Conservation (phyloP, 2,113 vertebrate genomes). For the Vulpes ferrilata region DNA sequence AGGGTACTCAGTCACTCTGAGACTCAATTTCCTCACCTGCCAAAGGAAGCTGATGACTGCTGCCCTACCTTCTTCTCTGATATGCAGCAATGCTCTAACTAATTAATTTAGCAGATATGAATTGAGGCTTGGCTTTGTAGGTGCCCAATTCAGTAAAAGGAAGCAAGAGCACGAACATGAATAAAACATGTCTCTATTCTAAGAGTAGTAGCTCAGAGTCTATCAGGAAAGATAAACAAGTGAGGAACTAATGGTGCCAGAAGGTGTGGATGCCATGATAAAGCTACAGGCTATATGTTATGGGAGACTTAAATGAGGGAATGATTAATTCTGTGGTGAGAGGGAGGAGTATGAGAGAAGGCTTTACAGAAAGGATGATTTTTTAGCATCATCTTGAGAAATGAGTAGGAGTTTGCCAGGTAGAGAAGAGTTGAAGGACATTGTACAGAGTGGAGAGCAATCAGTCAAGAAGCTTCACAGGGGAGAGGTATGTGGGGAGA, state of each 20-base stretch:
- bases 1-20: neutral
- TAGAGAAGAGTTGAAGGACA: conserved; percentile 30
- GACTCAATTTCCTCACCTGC: conserved; percentile 32
- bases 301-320: neutral
- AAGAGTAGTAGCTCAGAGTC: neutral
- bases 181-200: conserved; percentile 50
- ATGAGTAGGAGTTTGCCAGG: neutral
- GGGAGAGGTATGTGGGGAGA: neutral
- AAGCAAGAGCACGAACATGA: conserved; percentile 39
- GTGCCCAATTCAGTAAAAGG: neutral
- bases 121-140: neutral
- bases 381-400: conserved; percentile 49
- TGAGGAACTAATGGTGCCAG: neutral
- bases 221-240: neutral
- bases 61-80: conserved; percentile 10
- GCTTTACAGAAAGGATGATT: neutral
- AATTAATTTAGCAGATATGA: conserved; percentile 56
- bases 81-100: neutral
- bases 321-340: neutral
- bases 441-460: neutral
- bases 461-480: neutral
- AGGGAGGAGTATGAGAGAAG: neutral
- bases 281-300: neutral
- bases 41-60: conserved; percentile 61
- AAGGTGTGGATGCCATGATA: neutral